Evolutionary conservation across 2,888 invertebrate species (phyloP).

Genomic region (Cerastis rubricosa): DNA sequence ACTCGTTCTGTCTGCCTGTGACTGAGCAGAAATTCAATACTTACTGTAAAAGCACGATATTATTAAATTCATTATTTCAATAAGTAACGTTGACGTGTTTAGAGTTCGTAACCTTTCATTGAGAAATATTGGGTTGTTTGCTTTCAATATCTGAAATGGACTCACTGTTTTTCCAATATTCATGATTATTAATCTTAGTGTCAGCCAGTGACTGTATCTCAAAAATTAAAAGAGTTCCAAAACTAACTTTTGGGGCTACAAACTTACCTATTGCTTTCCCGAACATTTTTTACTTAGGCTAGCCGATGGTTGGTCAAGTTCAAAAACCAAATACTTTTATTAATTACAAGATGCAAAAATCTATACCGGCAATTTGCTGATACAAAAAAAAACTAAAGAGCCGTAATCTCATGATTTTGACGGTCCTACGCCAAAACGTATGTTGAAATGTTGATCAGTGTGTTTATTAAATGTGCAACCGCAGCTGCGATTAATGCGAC

Average conservation of each 20-base stretch:
- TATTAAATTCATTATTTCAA: slow-evolving; percentile 23
- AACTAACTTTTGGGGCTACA: background rate
- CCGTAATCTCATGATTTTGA: background rate
- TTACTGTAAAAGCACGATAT: slow-evolving; percentile 15
- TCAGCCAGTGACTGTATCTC: slow-evolving; percentile 16
- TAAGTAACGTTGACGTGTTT: slow-evolving; percentile 30
- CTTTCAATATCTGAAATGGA: slow-evolving; percentile 24
- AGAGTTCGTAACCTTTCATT: slow-evolving; percentile 43
- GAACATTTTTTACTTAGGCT: background rate
- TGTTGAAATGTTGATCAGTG: background rate
- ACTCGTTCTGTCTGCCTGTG: background rate
- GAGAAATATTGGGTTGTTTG: slow-evolving; percentile 42
- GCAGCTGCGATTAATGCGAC: background rate
- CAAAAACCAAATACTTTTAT: background rate
- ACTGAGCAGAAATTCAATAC: background rate
- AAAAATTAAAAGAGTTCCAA: background rate
- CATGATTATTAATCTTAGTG: slow-evolving; percentile 27
- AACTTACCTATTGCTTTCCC: background rate
- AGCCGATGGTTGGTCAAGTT: background rate
- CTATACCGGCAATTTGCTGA: background rate
- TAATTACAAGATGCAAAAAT: background rate
- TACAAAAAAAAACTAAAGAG: background rate
- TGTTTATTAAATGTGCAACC: background rate
- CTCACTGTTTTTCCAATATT: slow-evolving; percentile 19
- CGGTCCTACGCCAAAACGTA: background rate